Evolutionary conservation across 2,888 invertebrate species (phyloP), one percentile per base, ranked within the genome.

Genomic region (Cetonia aurata): DNA sequence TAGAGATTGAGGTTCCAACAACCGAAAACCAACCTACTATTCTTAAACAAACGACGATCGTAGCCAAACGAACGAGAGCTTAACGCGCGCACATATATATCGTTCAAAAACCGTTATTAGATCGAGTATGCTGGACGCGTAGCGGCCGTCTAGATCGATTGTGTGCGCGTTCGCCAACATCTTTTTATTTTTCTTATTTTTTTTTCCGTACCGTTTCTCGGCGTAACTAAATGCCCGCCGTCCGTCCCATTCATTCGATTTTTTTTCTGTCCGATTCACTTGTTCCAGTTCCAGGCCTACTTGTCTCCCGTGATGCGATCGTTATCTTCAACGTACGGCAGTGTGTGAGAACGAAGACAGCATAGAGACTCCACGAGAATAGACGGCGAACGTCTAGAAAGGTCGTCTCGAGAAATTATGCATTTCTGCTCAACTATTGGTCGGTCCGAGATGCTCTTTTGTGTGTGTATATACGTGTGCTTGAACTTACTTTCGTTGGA

Each of bases 221-320:
- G 48, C 62, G 62, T 62, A 48, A 62, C 62, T 50, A 62, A 62
- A 48, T 62, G 62, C 48, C 62, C 25, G 25, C 25, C 25, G 25
- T 25, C 4, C 25, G 25, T 48, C 48, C 48, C 62, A 62, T 62
- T 62, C 62, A 62, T 48, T 62, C 62, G 62, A 62, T 19, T 50
- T 42, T 62, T 62, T 62, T 48, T 62, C 48, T 60, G 46, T 62
- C 48, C 50, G 62, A 62, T 62, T 62, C 62, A 62, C 62, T 62
- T 62, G 50, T 62, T 62, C 62, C 62, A 62, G 62, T 62, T 62
- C 62, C 62, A 62, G 31, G 48, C 62, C 62, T 60, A 48, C 62
- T 48, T 62, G 62, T 62, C 62, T 48, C 37, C 62, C 25, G 25
- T 25, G 25, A 25, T 62, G 44, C 48, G 62, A 62, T 62, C 48